A percentile compares a stretch with the other conserved stretches of the same genome.
Conservation (phyloP, 2,113 vertebrate genomes). For the Hystrix brachyura region DNA sequence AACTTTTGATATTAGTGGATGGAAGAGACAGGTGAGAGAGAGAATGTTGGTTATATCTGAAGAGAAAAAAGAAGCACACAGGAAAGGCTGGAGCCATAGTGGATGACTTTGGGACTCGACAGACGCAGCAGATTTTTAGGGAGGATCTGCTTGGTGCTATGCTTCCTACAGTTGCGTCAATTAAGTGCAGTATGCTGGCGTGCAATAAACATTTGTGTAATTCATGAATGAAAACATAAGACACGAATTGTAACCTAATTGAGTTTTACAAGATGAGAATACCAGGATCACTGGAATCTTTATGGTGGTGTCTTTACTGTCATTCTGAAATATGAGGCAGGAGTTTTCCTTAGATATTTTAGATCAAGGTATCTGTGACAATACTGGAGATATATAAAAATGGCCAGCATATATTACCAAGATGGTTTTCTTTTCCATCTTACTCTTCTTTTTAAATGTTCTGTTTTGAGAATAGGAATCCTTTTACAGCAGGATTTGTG, state of each 20-base stretch:
- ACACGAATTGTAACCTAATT: neutral
- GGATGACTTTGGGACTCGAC: neutral
- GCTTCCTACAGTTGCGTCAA: neutral
- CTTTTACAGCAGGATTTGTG: constrained; percentile 29
- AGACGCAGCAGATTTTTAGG: neutral
- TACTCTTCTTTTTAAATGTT: neutral
- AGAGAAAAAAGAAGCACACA: neutral
- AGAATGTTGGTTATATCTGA: too few species aligned
- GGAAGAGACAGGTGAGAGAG: neutral
- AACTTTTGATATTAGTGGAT: neutral
- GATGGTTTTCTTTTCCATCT: neutral
- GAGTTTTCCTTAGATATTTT: neutral
- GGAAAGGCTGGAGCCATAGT: neutral
- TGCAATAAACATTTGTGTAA: neutral
- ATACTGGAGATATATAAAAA: neutral
- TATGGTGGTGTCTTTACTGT: neutral
- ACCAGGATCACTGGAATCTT: neutral
- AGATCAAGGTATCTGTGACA: neutral
- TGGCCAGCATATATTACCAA: neutral
- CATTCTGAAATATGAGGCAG: neutral
- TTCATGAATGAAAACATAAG: neutral
- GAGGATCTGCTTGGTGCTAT: neutral
- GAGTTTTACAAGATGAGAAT: neutral
- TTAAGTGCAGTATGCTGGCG: neutral
- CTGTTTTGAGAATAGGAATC: constrained; percentile 42